phyloP scores from a whole-genome alignment of 2,113 vertebrate genomes.

The Notarius lentiginosus region DNA sequence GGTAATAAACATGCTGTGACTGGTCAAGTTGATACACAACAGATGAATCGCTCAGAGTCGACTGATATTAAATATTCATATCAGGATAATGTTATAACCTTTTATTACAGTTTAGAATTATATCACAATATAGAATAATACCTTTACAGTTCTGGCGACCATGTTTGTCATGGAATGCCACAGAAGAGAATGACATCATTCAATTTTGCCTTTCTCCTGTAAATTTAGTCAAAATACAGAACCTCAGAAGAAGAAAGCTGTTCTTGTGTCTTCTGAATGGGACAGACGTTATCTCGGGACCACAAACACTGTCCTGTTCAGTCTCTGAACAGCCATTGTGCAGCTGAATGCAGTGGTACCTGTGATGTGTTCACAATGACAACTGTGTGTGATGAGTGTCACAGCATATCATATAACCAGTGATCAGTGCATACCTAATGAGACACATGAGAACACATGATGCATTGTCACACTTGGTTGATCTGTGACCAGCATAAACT shows the following conservation, averaged over 20 bases:
- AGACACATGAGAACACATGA: not conserved
- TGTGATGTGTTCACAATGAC: not conserved
- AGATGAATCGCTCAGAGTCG: not conserved
- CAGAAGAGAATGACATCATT: not conserved
- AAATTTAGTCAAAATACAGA: not conserved
- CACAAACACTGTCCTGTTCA: not conserved
- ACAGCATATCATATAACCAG: not conserved
- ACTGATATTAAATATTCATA: constrained; percentile 14
- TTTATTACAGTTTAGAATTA: not conserved
- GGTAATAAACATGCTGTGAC: constrained; percentile 53
- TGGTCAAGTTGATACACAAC: constrained; percentile 47
- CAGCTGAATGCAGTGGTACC: not conserved
- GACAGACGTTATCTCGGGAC: not conserved
- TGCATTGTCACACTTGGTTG: not conserved
- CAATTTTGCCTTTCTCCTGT: not conserved
- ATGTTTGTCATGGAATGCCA: not conserved
- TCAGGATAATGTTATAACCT: not conserved
- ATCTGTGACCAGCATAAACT: too few relatives aligned
- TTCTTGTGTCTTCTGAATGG: not conserved
- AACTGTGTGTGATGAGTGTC: not conserved
- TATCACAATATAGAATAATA: not conserved
- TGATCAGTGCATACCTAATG: not conserved
- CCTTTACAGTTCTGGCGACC: not conserved
- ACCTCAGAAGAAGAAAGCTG: not conserved
- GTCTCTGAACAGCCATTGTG: not conserved